Evolutionary conservation across 2,113 vertebrate genomes (phyloP), one percentile per base, ranked within the genome.

Genomic region (Bambusicola thoracicus): DNA sequence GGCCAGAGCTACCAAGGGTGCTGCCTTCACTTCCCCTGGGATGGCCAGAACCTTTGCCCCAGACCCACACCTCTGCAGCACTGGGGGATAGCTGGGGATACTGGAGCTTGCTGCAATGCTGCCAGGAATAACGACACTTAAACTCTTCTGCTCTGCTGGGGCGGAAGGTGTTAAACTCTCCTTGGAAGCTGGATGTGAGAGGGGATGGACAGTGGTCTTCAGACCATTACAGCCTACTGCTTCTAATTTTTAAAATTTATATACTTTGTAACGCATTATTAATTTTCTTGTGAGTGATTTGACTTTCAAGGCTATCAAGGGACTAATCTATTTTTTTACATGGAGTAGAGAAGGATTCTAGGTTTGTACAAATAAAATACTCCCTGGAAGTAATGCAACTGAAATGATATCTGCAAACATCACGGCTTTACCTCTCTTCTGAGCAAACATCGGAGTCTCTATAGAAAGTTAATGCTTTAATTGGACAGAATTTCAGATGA

Each of bases 281-380:
- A 95, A 97, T 97, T 95, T 97, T 96, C 92, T 94, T 96, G 90
- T 93, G 87, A 97, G 92, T 95, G 68, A 94, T 96, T 93, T 67
- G 91, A 93, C 96, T 98, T 97, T 97, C 89, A 94, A 95, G 85
- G 96, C 89, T 97, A 95, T 80, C 77, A 90, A 87, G 93, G 94
- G 96, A 97, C 95, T 97, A 96, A 97, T 97, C 89, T 96, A 95
- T 96, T 97, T 97, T 97, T 97, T 94, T 94, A 87, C 92, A 73
- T 87, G 77, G 94, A 93, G 74, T 85, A 82, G 92, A 75, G 96
- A 96, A 97, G 85, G 89, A 95, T 94, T 93, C 96, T 86, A 94
- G 68, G 82, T 95, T 97, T 97, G 92, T 89, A 96, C 97, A 97
- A 97, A 97, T 96, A 92, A 97, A 97, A 80, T 93, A 93, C 82